Conservation (phyloP, 2,113 vertebrate species). For the Salminus brasiliensis region DNA sequence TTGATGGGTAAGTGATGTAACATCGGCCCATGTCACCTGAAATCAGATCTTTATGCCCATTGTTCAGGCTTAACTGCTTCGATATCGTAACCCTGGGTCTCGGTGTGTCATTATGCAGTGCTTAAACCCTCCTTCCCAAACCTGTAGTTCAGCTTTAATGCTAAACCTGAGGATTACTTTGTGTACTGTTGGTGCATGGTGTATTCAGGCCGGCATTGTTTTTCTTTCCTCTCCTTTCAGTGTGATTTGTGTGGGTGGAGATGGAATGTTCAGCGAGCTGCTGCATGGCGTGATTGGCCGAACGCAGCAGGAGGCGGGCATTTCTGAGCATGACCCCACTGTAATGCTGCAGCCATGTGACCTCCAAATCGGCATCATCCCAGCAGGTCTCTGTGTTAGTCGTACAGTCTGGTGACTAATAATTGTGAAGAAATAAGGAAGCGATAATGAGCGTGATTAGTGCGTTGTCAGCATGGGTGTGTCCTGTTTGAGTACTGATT, state of each 20-base stretch:
- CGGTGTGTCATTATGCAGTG: not conserved
- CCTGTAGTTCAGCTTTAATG: not conserved
- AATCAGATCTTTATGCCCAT: not conserved
- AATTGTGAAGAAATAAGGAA: not conserved
- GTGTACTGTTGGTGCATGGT: not conserved
- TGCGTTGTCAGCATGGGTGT: not conserved
- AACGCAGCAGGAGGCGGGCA: constrained; percentile 78
- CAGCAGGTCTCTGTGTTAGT: constrained; percentile 78
- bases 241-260: constrained; percentile 83
- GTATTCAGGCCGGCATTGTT: not conserved
- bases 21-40: not conserved
- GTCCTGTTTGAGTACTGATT: not conserved
- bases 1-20: constrained; percentile 75
- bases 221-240: constrained; percentile 63
- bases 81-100: not conserved
- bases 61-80: not conserved
- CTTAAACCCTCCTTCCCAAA: not conserved
- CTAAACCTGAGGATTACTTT: constrained; percentile 23
- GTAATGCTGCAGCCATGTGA: constrained; percentile 71
- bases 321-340: constrained; percentile 71
- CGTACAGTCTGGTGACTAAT: not conserved
- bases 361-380: constrained; percentile 84
- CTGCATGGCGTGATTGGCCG: constrained; percentile 82
- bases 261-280: constrained; percentile 84
- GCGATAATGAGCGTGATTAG: not conserved